These are phyloP conservation scores for Odocoileus hemionus DNA, from an alignment of 2,113 vertebrate genomes.

Conservation along the genomic window DNA sequence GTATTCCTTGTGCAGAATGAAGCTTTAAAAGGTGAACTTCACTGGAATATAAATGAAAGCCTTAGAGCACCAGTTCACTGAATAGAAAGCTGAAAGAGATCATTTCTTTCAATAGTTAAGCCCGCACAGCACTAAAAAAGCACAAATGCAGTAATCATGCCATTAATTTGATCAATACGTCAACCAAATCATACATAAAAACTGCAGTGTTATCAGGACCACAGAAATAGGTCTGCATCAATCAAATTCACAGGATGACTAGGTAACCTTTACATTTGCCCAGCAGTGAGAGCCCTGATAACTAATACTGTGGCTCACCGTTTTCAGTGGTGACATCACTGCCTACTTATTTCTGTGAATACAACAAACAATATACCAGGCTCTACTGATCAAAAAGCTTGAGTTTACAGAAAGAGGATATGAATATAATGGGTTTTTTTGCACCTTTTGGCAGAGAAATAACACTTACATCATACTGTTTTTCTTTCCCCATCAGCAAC, in stretches of 20 bases:
- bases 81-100: not conserved
- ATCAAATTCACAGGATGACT: not conserved
- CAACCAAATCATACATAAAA: not conserved
- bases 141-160: not conserved
- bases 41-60: not conserved
- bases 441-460: not conserved
- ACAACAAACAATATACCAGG: not conserved
- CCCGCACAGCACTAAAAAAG: not conserved
- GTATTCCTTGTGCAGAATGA: not conserved
- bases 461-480: fast-evolving
- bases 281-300: not conserved
- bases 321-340: not conserved
- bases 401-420: not conserved
- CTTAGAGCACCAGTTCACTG: not conserved
- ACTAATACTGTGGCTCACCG: not conserved
- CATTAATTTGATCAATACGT: not conserved
- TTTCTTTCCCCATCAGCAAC: not conserved
- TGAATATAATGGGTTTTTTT: not conserved
- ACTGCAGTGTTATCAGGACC: not conserved
- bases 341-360: not conserved
- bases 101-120: not conserved
- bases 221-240: not conserved
- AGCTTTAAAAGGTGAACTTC: not conserved
- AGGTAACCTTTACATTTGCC: not conserved
- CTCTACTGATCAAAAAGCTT: not conserved